Conservation (phyloP, 2,888 invertebrate species). For the Deilephila elpenor region DNA sequence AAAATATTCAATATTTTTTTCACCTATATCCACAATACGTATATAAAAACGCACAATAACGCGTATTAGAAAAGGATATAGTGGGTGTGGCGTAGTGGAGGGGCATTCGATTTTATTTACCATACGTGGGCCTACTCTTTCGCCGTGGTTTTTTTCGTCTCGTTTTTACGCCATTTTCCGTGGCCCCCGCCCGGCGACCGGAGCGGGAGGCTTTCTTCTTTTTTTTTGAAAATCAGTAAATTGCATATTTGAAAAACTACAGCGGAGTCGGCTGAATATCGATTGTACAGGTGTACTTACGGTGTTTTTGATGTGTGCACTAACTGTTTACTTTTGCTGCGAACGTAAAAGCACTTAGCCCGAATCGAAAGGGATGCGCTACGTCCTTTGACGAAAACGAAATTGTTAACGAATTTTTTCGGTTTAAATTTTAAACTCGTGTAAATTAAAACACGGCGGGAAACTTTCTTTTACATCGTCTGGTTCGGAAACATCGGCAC, state of each 20-base stretch:
- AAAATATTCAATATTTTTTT: too few species aligned
- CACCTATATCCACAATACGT: not conserved
- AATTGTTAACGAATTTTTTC: constrained; percentile 27
- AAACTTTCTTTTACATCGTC: constrained; percentile 21
- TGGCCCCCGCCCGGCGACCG: constrained; percentile 64
- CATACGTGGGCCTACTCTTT: constrained; percentile 75
- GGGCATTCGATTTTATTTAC: constrained; percentile 70
- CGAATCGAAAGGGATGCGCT: constrained; percentile 23
- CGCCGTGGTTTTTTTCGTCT: constrained; percentile 65
- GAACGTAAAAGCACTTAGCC: constrained; percentile 22
- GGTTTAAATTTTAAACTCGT: constrained; percentile 25
- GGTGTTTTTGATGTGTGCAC: constrained; percentile 40
- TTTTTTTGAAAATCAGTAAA: constrained; percentile 78
- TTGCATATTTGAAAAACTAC: constrained; percentile 84
- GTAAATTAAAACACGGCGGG: constrained; percentile 20
- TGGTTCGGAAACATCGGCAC: not conserved
- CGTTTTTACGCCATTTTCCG: constrained; percentile 73
- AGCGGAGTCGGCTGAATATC: constrained; percentile 52
- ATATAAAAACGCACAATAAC: constrained; percentile 27
- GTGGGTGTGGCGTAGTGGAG: constrained; percentile 40
- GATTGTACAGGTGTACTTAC: constrained; percentile 53
- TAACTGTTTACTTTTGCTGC: constrained; percentile 37
- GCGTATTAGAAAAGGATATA: constrained; percentile 24
- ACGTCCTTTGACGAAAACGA: constrained; percentile 28
- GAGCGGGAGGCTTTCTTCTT: constrained; percentile 54